Percentiles rank a stretch among this genome's conserved stretches.
Conservation (phyloP, 2,797 vertebrate species). For the Chelidonichthys spinosus region DNA sequence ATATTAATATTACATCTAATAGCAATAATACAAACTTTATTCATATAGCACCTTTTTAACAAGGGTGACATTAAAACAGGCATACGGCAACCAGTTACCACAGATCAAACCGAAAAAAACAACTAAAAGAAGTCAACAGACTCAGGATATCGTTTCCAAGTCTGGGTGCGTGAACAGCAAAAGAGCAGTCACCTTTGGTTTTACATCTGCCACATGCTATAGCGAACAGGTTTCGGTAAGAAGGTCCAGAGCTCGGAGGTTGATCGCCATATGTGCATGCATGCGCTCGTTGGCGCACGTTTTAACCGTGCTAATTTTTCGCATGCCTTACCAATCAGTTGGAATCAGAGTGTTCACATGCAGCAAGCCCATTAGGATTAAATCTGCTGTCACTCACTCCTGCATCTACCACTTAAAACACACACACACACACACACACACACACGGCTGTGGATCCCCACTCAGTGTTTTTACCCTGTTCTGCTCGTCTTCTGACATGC, state of each 20-base stretch:
- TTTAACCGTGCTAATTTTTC: slow-evolving; percentile 25
- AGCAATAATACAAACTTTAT: no score
- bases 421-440: slow-evolving; percentile 4
- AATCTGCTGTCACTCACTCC: slow-evolving; percentile 28
- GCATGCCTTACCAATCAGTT: slow-evolving; percentile 32
- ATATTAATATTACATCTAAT: slow-evolving; percentile 51
- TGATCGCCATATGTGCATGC: slow-evolving; percentile 7
- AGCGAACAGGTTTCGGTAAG: no score
- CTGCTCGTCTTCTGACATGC: slow-evolving; percentile 46
- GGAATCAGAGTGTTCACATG: slow-evolving; percentile 41
- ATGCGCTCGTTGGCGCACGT: background rate
- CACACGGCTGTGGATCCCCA: slow-evolving; percentile 4
- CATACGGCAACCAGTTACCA: no score
- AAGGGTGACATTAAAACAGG: no score
- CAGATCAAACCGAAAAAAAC: no score
- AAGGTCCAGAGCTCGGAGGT: background rate
- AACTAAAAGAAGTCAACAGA: no score
- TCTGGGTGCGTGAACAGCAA: no score
- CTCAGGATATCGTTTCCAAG: no score
- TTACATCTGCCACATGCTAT: no score
- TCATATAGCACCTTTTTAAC: no score
- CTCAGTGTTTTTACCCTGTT: slow-evolving; percentile 59
- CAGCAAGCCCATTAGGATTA: slow-evolving; percentile 47
- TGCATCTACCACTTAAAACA: background rate
- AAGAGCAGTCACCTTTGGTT: no score